Percentiles rank a stretch among this genome's conserved stretches.
Evolutionary conservation across 2,797 vertebrate species (phyloP).

Genomic region (Eptatretus atami): DNA sequence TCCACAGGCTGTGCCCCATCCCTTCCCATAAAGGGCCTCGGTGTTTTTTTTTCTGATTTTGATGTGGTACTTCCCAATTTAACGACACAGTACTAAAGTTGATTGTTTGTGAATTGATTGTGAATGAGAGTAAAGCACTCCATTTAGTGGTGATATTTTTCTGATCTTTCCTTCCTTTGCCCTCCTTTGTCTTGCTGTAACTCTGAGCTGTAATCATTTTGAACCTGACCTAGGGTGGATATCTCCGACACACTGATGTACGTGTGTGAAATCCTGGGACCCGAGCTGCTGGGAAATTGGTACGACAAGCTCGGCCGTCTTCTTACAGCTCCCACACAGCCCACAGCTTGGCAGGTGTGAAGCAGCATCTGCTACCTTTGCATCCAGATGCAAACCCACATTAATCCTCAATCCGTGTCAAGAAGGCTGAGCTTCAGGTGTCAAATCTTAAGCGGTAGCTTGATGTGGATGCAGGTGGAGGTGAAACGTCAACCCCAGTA

Average conservation of each 20-base stretch:
- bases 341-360: constrained; percentile 63
- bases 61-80: too few relatives aligned
- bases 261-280: constrained; percentile 85
- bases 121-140: neutral
- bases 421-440: too few relatives aligned
- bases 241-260: constrained; percentile 97
- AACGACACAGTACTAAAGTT: too few relatives aligned
- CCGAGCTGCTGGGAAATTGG: constrained; percentile 79
- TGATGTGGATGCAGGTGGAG: too few relatives aligned
- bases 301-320: constrained; percentile 84
- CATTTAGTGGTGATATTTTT: neutral
- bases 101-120: neutral
- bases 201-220: constrained; percentile 1
- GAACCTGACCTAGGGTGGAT: constrained; percentile 39
- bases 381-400: too few relatives aligned
- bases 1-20: too few relatives aligned
- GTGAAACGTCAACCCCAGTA: too few relatives aligned
- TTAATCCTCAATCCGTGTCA: too few relatives aligned
- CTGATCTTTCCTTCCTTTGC: neutral
- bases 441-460: too few relatives aligned
- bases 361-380: too few relatives aligned
- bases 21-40: too few relatives aligned
- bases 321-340: constrained; percentile 54
- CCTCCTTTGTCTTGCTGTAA: neutral
- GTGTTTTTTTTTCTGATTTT: too few relatives aligned